Evolutionary conservation across 2,797 vertebrate genomes (phyloP).

Genomic region (Girardinus metallicus): DNA sequence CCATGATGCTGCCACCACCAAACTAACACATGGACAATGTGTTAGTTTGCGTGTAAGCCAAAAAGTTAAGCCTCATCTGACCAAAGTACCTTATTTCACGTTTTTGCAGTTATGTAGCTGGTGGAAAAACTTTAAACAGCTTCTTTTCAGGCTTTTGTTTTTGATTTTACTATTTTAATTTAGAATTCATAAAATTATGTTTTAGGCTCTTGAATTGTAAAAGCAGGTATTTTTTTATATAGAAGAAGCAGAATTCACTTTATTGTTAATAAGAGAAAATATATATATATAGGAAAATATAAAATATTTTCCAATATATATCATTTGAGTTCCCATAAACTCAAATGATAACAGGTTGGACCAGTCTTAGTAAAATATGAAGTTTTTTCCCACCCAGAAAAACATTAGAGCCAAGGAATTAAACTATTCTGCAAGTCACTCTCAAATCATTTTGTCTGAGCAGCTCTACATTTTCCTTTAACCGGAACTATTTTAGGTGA

Average conservation of each 20-base stretch:
- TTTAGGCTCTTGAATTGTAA: background rate
- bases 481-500: slow-evolving; percentile 2
- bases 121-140: background rate
- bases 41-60: background rate
- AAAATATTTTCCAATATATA: too few species aligned
- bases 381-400: background rate
- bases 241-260: background rate
- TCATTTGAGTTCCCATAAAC: too few species aligned
- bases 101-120: background rate
- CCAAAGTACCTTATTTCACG: background rate
- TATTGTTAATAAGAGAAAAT: background rate
- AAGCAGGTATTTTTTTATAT: background rate
- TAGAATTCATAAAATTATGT: background rate
- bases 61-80: background rate
- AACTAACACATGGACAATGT: background rate
- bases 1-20: background rate
- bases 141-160: background rate
- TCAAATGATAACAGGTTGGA: background rate
- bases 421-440: slow-evolving; percentile 7
- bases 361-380: background rate
- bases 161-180: background rate
- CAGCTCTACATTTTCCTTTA: slow-evolving; percentile 13
- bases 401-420: background rate
- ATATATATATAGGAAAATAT: background rate
- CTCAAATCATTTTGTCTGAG: slow-evolving; percentile 10